Evolutionary conservation across 2,113 vertebrate genomes (phyloP), one percentile per base, ranked within the genome.

Genomic region (Periophthalmus modestus): DNA sequence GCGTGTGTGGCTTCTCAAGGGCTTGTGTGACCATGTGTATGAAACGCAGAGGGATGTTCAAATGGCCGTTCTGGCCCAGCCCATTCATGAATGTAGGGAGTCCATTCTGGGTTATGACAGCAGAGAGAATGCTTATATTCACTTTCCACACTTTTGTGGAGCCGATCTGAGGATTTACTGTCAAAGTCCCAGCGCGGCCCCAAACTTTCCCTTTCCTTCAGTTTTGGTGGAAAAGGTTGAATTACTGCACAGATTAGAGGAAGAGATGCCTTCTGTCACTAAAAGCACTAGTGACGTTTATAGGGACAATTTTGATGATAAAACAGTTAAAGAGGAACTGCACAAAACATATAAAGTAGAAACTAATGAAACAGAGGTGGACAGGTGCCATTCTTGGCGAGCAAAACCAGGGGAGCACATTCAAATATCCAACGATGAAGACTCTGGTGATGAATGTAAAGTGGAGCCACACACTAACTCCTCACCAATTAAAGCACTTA

Each of bases 111-210:
- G 98, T 66, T 99, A 99, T 19, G 98, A 99, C 86, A 93, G 93
- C 73, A 91, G 94, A 77, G 97, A 98, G 77, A 97, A 98, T 73
- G 95, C 96, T 0, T 99, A 98, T 68, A 95, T 99, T 85, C 98
- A 99, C 89, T 99, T 99, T 75, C 98, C 98, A 33, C 98, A 99
- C 85, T 99, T 99, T 84, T 99, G 98, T 81, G 98, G 98, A 47
- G 97, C 97, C 23, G 98, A 99, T 85, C 90, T 99, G 83, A 92
- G 97, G 57, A 96, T 99, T 89, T 99, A 99, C 85, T 94, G 96
- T 85, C 98, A 99, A 88, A 97, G 93, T 80, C 96, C 96, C 62
- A 95, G 96, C 82, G 85, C 81, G 54, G 94, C 96, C 48, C 95
- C 96, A 24, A 91, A 94, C 58, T 96, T 95, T 82, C 96, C 96